Evolutionary conservation across 2,888 invertebrate genomes (phyloP).

Genomic region (Melinopterus prodromus): DNA sequence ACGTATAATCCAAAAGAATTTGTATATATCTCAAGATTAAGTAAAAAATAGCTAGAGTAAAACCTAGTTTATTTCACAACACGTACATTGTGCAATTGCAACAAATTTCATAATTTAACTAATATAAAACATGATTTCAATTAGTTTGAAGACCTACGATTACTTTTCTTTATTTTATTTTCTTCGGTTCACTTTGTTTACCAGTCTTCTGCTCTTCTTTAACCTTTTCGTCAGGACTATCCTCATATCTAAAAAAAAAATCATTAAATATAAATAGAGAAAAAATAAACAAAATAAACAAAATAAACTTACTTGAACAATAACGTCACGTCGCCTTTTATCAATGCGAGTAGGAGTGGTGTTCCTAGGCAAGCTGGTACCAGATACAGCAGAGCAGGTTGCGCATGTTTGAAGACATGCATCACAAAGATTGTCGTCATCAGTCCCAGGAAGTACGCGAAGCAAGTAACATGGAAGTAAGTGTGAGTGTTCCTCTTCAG

Average conservation of each 20-base stretch:
- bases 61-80: slow-evolving; percentile 32
- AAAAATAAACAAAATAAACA: slow-evolving; percentile 23
- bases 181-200: slow-evolving; percentile 57
- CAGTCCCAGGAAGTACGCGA: slow-evolving; percentile 93
- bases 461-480: slow-evolving; percentile 90
- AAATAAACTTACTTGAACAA: slow-evolving; percentile 82
- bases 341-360: slow-evolving; percentile 85
- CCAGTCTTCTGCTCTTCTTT: slow-evolving; percentile 55
- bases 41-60: slow-evolving; percentile 34
- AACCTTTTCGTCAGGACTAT: slow-evolving; percentile 66
- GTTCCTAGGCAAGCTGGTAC: slow-evolving; percentile 96
- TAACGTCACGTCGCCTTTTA: slow-evolving; percentile 89
- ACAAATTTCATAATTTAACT: slow-evolving; percentile 34
- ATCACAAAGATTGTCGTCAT: slow-evolving; percentile 95
- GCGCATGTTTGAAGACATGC: slow-evolving; percentile 98
- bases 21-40: slow-evolving; percentile 17
- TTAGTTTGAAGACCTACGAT: slow-evolving; percentile 1
- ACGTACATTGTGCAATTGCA: slow-evolving; percentile 35
- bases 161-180: slow-evolving; percentile 50
- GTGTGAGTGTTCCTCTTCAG: slow-evolving; percentile 81
- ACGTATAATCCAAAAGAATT: not conserved
- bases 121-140: slow-evolving; percentile 25
- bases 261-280: slow-evolving; percentile 24
- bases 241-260: slow-evolving; percentile 69
- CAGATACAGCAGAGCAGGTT: slow-evolving; percentile 96